Evolutionary conservation across 2,888 invertebrate genomes (phyloP), one percentile per base, ranked within the genome.

Genomic region (Melanchra persicariae): DNA sequence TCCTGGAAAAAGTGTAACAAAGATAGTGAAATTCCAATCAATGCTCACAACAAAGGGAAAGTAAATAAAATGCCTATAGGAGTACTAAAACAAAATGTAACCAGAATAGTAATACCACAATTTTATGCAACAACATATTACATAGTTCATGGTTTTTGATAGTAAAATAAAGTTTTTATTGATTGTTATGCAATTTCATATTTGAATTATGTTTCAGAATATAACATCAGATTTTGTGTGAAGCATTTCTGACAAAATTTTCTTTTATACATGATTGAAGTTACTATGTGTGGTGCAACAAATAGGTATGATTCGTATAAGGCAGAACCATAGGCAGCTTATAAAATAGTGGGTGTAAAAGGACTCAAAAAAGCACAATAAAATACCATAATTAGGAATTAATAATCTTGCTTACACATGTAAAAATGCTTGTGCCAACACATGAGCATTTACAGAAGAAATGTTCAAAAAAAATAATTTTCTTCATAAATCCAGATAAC

Each of bases 1-100:
- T 93, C 99, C 99, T 99, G 94, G 96, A 96, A 89, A 58, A 34
- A 60, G 12, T 30, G 45, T 54, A 22, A 54, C 12, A 24, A 71
- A 65, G 9, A 68, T 73, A 37, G 61, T 74, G 58, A 71, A 70
- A 74, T 52, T 26, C 22, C 22, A n/a, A 49, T 43, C 8, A 47
- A 10, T 55, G 30, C 30, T 10, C n/a, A 22, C 12, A 43, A 34
- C 7, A 34, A n/a, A 24, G 24, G 43, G 12, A 51, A 64, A 17
- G 7, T 1, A 19, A 15, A 17, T 40, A 3, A 30, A 49, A 24
- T 17, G 47, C 3, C n/a, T 15, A 0, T 26, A 51, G 17, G 12
- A 9, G 9, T 40, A 55, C 19, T 17, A 45, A n/a, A 34, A 24
- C 15, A 22, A 24, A n/a, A 15, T 24, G 8, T 52, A 62, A 55